Percentiles rank a stretch among this genome's conserved stretches.
Evolutionary conservation across 2,113 vertebrate genomes (phyloP).

Genomic region (Mustela nigripes): DNA sequence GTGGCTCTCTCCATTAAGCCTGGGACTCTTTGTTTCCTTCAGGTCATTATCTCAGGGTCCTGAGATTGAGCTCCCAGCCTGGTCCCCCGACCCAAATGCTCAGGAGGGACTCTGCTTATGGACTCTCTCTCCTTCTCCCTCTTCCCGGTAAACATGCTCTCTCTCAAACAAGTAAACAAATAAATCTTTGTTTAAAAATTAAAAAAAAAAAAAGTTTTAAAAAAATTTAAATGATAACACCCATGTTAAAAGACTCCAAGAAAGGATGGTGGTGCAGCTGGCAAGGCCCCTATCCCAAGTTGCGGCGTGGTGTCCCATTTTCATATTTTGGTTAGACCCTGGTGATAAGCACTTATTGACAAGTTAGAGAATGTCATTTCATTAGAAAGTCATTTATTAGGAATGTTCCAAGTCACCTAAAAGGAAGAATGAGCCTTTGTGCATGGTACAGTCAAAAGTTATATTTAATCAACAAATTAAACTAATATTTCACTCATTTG

Average conservation of each 20-base stretch:
- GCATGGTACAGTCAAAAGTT: neutral
- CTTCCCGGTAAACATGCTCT: neutral
- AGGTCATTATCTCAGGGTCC: neutral
- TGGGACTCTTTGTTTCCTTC: neutral
- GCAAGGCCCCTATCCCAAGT: conserved; percentile 56
- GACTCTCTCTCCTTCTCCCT: neutral
- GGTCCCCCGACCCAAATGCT: neutral
- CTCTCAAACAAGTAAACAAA: neutral
- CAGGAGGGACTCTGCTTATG: neutral
- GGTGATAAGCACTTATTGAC: neutral
- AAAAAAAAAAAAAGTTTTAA: neutral
- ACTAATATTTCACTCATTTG: conserved; percentile 6
- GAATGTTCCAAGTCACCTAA: neutral
- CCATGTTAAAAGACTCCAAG: conserved; percentile 85
- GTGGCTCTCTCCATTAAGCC: neutral
- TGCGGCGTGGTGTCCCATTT: neutral
- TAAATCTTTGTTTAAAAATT: neutral
- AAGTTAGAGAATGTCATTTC: neutral
- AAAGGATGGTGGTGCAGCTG: neutral
- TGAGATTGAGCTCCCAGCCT: neutral
- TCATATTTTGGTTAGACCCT: neutral
- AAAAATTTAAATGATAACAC: conserved; percentile 84
- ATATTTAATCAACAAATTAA: conserved; percentile 18
- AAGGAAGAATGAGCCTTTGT: neutral
- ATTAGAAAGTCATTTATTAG: neutral